phyloP scores from a whole-genome alignment of 2,113 vertebrate species.

The Otolemur garnettii region DNA sequence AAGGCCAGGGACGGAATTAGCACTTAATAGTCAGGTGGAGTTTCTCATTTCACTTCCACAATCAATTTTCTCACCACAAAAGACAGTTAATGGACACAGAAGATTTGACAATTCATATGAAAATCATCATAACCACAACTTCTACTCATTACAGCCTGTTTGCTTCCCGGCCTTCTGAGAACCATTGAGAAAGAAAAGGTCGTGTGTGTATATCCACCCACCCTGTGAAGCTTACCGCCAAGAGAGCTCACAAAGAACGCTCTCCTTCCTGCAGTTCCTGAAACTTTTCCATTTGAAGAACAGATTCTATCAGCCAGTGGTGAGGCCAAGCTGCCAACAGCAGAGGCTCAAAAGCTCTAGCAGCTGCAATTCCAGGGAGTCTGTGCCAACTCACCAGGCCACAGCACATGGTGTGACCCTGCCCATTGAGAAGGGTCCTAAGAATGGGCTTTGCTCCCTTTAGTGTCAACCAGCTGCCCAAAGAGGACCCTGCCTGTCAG shows the following conservation, averaged over 20 bases:
- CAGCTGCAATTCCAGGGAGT: slow-evolving; percentile 66
- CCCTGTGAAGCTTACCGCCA: slow-evolving; percentile 12
- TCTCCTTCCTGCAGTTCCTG: background rate
- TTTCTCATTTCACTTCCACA: slow-evolving; percentile 25
- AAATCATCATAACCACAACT: slow-evolving; percentile 37
- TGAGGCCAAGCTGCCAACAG: slow-evolving; percentile 77
- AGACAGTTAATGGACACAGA: slow-evolving; percentile 13
- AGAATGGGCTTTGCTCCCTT: slow-evolving; percentile 61
- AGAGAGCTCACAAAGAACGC: background rate
- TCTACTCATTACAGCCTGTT: background rate
- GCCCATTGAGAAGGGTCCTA: slow-evolving; percentile 52
- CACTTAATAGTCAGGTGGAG: background rate
- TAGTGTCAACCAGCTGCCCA: background rate
- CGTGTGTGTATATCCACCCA: fast-evolving
- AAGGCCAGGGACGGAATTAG: background rate
- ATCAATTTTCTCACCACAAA: slow-evolving; percentile 50
- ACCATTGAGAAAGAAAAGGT: background rate
- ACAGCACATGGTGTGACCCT: slow-evolving; percentile 78
- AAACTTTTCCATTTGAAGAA: slow-evolving; percentile 46
- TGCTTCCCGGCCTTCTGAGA: slow-evolving; percentile 62
- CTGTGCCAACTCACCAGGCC: slow-evolving; percentile 71
- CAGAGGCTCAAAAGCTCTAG: slow-evolving; percentile 59
- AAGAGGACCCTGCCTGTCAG: background rate
- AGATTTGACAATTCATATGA: slow-evolving; percentile 33
- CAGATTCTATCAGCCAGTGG: slow-evolving; percentile 55